phyloP scores from a whole-genome alignment of 2,888 invertebrate species.

The Parascotia fuliginaria region DNA sequence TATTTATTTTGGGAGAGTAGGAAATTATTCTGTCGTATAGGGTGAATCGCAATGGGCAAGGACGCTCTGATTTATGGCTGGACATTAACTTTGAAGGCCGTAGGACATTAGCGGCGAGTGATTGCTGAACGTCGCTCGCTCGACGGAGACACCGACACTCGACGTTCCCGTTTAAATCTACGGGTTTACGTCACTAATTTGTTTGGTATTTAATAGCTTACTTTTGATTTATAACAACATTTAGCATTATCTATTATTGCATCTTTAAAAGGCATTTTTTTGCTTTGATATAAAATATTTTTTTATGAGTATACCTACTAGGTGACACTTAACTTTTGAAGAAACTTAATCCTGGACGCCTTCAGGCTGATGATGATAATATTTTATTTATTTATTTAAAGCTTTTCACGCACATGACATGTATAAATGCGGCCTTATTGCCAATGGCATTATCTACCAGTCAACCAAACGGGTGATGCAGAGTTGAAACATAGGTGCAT shows the following conservation, averaged over 20 bases:
- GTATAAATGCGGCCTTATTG: too few relatives aligned
- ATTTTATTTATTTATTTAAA: too few relatives aligned
- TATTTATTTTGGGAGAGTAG: conserved; percentile 40
- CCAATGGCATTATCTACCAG: too few relatives aligned
- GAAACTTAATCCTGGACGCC: too few relatives aligned
- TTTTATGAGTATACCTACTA: too few relatives aligned
- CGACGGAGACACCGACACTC: not conserved
- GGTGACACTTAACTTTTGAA: too few relatives aligned
- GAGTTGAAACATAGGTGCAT: too few relatives aligned
- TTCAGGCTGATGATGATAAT: too few relatives aligned
- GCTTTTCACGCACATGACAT: too few relatives aligned
- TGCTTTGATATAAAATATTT: too few relatives aligned
- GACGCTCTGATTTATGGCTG: conserved; percentile 62
- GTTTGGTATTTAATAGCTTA: not conserved
- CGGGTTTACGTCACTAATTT: conserved; percentile 14
- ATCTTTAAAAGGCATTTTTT: too few relatives aligned
- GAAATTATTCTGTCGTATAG: conserved; percentile 58
- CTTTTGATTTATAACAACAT: not conserved
- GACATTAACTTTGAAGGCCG: conserved; percentile 60
- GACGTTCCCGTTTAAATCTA: not conserved
- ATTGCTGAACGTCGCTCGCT: conserved; percentile 35
- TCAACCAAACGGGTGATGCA: too few relatives aligned
- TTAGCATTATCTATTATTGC: not conserved
- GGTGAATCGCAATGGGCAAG: conserved; percentile 52
- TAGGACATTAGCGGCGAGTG: conserved; percentile 61